phyloP scores from a whole-genome alignment of 1,140 invertebrate genomes.

The Nautilus pompilius region DNA sequence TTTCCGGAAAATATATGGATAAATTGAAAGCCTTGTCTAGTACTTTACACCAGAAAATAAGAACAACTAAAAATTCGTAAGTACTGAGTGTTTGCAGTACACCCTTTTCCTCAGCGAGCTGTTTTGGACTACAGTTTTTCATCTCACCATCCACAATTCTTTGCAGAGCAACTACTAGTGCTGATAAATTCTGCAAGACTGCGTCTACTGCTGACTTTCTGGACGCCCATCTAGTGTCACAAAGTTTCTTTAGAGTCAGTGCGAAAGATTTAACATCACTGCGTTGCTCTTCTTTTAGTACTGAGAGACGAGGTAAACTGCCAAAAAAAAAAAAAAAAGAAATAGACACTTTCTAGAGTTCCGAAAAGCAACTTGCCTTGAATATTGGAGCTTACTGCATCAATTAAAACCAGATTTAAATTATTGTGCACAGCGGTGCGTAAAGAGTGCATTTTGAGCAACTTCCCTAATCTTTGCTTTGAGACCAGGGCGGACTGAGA shows the following conservation, averaged over 20 bases:
- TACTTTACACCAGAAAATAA: not conserved
- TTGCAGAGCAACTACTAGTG: not conserved
- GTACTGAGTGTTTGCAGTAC: not conserved
- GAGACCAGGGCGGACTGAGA: too few species aligned
- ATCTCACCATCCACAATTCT: not conserved
- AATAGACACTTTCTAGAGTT: not conserved
- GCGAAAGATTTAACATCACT: not conserved
- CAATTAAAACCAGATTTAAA: not conserved
- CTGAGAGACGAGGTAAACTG: not conserved
- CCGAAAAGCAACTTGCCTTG: not conserved
- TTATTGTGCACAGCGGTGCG: not conserved
- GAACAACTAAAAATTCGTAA: not conserved
- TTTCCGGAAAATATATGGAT: conserved; percentile 6
- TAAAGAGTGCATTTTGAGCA: not conserved
- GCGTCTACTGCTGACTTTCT: not conserved
- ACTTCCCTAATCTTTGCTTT: not conserved
- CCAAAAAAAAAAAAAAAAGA: not conserved
- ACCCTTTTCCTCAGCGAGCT: not conserved
- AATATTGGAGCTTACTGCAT: not conserved
- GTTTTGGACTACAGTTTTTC: not conserved
- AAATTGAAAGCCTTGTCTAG: not conserved
- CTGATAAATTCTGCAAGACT: not conserved
- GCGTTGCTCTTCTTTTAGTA: not conserved
- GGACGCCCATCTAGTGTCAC: not conserved
- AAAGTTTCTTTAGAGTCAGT: not conserved